Conservation (phyloP, 2,888 invertebrate species). For the Drosophila mercatorum region DNA sequence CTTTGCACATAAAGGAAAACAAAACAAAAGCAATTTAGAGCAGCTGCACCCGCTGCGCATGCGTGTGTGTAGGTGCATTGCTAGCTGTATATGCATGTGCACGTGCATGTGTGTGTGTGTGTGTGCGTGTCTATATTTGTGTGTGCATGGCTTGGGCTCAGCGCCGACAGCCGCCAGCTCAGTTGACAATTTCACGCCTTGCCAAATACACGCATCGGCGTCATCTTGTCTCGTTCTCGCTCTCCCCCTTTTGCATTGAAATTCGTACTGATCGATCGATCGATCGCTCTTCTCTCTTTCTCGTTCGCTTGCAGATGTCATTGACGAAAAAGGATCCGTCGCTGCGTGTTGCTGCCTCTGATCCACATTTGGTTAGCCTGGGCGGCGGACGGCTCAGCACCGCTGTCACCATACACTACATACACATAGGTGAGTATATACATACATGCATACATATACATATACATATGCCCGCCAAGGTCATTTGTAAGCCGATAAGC, state of each 20-base stretch:
- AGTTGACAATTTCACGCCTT: slow-evolving; percentile 62
- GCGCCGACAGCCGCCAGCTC: slow-evolving; percentile 30
- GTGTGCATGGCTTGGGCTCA: slow-evolving; percentile 28
- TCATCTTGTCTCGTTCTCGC: slow-evolving; percentile 20
- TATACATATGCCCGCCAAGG: slow-evolving; percentile 48
- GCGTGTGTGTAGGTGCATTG: slow-evolving; percentile 11
- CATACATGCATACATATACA: background rate
- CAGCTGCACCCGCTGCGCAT: slow-evolving; percentile 50
- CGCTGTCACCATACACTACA: slow-evolving; percentile 95
- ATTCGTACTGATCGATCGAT: slow-evolving; percentile 30
- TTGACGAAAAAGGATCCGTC: slow-evolving; percentile 84
- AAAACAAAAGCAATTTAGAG: slow-evolving; percentile 51
- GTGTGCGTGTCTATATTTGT: background rate
- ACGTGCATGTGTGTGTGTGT: background rate
- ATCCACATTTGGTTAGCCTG: slow-evolving; percentile 95
- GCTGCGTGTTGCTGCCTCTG: slow-evolving; percentile 90
- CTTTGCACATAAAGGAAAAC: slow-evolving; percentile 30
- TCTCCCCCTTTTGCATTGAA: slow-evolving; percentile 6
- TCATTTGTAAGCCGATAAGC: slow-evolving; percentile 64
- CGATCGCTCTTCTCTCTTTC: slow-evolving; percentile 17
- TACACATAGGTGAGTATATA: slow-evolving; percentile 91
- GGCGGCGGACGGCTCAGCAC: slow-evolving; percentile 95
- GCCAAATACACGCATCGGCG: slow-evolving; percentile 51
- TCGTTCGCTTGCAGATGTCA: slow-evolving; percentile 82
- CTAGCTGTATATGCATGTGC: background rate